Evolutionary conservation across 2,888 invertebrate genomes (phyloP).

Genomic region (Anthophora plumipes): DNA sequence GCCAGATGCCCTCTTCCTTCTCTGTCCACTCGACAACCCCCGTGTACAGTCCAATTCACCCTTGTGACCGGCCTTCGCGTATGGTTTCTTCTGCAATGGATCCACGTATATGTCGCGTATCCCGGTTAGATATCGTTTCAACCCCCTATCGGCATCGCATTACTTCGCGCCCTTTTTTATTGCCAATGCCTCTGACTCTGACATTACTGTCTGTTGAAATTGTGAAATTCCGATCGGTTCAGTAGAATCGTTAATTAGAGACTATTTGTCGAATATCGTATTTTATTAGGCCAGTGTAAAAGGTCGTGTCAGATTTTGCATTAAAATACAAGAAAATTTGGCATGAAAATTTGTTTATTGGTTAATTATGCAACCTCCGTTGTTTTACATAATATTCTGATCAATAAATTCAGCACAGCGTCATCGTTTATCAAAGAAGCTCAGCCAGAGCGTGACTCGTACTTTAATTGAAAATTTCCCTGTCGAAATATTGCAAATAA

Average conservation of each 20-base stretch:
- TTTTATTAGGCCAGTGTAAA: too few relatives aligned
- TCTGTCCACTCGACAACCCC: conserved; percentile 53
- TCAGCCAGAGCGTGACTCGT: too few relatives aligned
- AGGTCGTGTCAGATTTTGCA: too few relatives aligned
- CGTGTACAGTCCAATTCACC: conserved; percentile 58
- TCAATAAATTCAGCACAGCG: too few relatives aligned
- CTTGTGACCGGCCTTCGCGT: conserved; percentile 69
- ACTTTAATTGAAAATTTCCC: too few relatives aligned
- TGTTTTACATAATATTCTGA: too few relatives aligned
- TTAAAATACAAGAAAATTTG: too few relatives aligned
- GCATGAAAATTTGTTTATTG: too few relatives aligned
- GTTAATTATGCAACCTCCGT: too few relatives aligned
- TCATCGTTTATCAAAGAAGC: too few relatives aligned
- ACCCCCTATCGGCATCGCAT: conserved; percentile 37
- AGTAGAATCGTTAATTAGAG: conserved; percentile 24
- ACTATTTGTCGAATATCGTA: conserved; percentile 13
- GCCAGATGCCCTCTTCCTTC: conserved; percentile 81
- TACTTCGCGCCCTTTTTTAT: conserved; percentile 27
- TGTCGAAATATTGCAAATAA: too few relatives aligned
- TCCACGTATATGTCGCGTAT: conserved; percentile 40
- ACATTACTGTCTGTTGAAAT: conserved; percentile 24
- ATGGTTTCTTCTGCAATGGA: conserved; percentile 80
- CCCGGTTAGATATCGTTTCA: conserved; percentile 28
- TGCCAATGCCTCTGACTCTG: conserved; percentile 36
- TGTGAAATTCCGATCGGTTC: conserved; percentile 34